Percentiles rank a stretch among this genome's conserved stretches.
Evolutionary conservation across 2,797 vertebrate species (phyloP).

Genomic region (Tragelaphus oryx): DNA sequence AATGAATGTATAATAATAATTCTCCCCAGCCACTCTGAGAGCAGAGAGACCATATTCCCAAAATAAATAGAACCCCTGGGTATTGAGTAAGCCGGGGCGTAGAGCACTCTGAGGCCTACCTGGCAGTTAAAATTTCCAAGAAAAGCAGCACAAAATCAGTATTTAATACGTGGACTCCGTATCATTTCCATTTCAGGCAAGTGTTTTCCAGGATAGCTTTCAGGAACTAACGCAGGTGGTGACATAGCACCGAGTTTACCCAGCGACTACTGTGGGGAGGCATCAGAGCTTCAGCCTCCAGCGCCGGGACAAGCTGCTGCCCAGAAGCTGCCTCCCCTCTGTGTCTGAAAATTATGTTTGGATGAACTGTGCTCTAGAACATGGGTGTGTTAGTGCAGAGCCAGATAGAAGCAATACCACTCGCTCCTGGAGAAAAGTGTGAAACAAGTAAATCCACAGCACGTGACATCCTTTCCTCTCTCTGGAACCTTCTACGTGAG

Average conservation of each 20-base stretch:
- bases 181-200: conserved; percentile 13
- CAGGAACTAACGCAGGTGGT: neutral
- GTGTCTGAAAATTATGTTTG: neutral
- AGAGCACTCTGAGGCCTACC: neutral
- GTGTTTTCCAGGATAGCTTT: neutral
- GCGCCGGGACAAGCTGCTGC: neutral
- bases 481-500: neutral
- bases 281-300: neutral
- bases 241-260: neutral
- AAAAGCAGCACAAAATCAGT: neutral
- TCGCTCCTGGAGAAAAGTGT: neutral
- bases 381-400: neutral
- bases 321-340: neutral
- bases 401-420: conserved; percentile 3
- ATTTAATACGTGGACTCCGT: neutral
- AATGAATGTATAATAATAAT: neutral
- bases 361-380: neutral
- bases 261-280: neutral
- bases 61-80: neutral
- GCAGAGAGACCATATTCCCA: neutral
- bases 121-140: conserved; percentile 18
- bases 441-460: neutral
- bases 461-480: neutral
- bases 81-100: neutral
- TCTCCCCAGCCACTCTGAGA: neutral